phyloP scores from a whole-genome alignment of 2,888 invertebrate species.

The Apomyelois bistriatella region DNA sequence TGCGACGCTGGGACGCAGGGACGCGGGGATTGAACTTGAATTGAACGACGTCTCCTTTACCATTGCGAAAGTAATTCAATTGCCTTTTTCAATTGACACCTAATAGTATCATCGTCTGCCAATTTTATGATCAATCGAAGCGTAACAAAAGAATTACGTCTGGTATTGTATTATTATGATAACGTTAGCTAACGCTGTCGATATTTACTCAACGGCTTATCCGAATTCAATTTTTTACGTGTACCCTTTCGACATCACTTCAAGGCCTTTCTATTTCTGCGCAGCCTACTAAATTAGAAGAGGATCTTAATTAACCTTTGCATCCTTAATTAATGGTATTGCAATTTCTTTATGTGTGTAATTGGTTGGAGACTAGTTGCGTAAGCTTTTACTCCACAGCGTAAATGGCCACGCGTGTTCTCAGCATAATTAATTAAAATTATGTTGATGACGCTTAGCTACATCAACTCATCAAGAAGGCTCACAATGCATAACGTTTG shows the following conservation, averaged over 20 bases:
- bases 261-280: slow-evolving; percentile 18
- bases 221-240: slow-evolving; percentile 44
- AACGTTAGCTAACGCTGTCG: slow-evolving; percentile 19
- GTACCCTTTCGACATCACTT: slow-evolving; percentile 25
- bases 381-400: slow-evolving; percentile 30
- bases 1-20: slow-evolving; percentile 26
- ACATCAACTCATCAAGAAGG: slow-evolving; percentile 24
- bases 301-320: slow-evolving; percentile 21
- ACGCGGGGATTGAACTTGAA: slow-evolving; percentile 20
- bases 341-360: slow-evolving; percentile 17
- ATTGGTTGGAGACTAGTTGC: slow-evolving; percentile 36
- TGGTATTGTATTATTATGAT: slow-evolving; percentile 12
- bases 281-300: slow-evolving; percentile 15
- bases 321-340: slow-evolving; percentile 21
- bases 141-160: slow-evolving; percentile 21
- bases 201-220: slow-evolving; percentile 28
- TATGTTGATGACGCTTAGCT: slow-evolving; percentile 29
- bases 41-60: slow-evolving; percentile 1
- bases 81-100: neutral
- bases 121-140: slow-evolving; percentile 17
- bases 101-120: slow-evolving; percentile 14
- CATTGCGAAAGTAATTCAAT: slow-evolving; percentile 7
- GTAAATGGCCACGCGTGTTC: slow-evolving; percentile 27
- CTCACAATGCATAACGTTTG: neutral
- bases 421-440: slow-evolving; percentile 49